These are phyloP conservation scores for Cerastoderma edule DNA, from an alignment of 2,888 invertebrate species.

Conservation along the genomic window DNA sequence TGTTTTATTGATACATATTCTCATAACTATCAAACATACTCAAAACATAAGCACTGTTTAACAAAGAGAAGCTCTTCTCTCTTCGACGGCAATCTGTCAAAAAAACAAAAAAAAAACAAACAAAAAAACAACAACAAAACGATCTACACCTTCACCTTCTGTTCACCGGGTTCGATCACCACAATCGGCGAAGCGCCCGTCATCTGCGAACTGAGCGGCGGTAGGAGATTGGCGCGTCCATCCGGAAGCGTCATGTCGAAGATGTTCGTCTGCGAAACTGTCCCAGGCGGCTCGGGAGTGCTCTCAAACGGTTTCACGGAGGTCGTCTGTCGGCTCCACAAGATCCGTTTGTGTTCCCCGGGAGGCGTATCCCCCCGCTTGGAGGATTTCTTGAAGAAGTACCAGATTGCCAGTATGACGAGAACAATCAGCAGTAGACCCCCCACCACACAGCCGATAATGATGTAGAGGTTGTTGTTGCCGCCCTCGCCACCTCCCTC, in stretches of 20 bases:
- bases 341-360: constrained; percentile 32
- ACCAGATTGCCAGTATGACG: constrained; percentile 21
- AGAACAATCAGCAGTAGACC: constrained; percentile 27
- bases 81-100: no score
- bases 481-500: not conserved
- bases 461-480: constrained; percentile 26
- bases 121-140: not conserved
- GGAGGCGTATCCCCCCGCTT: not conserved
- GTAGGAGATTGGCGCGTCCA: constrained; percentile 48
- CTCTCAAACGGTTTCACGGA: constrained; percentile 33
- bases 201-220: constrained; percentile 39
- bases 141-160: not conserved
- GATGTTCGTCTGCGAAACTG: constrained; percentile 48
- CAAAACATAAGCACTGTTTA: no score
- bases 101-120: not conserved
- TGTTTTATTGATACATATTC: no score
- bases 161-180: not conserved
- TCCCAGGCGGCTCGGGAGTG: constrained; percentile 33
- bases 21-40: no score
- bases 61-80: no score
- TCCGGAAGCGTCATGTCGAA: constrained; percentile 51
- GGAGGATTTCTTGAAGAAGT: constrained; percentile 29
- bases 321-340: constrained; percentile 39
- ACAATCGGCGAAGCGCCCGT: not conserved
- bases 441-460: constrained; percentile 36